A percentile compares a stretch with the other conserved stretches of the same genome.
Conservation (phyloP, 2,113 vertebrate genomes). For the Turdus rufiventris region DNA sequence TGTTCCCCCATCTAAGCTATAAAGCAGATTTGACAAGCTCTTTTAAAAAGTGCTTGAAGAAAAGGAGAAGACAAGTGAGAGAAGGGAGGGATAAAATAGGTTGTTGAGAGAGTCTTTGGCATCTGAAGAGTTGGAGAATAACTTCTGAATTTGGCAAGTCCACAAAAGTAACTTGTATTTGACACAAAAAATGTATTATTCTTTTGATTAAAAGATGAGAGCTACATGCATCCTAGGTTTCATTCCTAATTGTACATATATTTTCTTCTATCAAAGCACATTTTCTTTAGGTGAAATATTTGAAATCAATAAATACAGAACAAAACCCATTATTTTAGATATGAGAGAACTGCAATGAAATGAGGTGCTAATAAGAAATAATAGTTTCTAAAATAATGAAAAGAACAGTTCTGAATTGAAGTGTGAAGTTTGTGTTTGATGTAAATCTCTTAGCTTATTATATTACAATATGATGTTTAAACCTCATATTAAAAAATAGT, state of each 20-base stretch:
- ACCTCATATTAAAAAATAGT: background rate
- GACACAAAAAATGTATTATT: background rate
- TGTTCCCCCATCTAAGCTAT: slow-evolving; percentile 25
- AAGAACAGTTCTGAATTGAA: background rate
- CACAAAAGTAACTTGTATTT: background rate
- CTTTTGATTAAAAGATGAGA: background rate
- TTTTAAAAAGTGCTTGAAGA: slow-evolving; percentile 18
- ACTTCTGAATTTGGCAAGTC: background rate
- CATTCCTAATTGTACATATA: background rate
- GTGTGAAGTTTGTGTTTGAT: background rate
- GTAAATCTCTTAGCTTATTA: background rate
- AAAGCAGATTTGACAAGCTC: slow-evolving; percentile 48
- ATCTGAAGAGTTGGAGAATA: background rate
- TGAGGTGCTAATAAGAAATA: background rate
- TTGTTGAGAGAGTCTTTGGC: background rate
- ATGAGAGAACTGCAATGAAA: background rate
- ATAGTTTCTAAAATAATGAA: background rate
- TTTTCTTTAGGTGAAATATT: background rate
- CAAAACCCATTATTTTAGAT: background rate
- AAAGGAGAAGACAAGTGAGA: slow-evolving; percentile 39
- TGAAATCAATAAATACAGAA: background rate
- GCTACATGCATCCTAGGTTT: background rate
- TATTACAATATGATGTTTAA: background rate
- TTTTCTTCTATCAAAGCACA: background rate
- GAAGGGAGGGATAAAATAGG: background rate